Evolutionary conservation across 2,113 vertebrate genomes (phyloP).

Genomic region (Asarcornis scutulata): DNA sequence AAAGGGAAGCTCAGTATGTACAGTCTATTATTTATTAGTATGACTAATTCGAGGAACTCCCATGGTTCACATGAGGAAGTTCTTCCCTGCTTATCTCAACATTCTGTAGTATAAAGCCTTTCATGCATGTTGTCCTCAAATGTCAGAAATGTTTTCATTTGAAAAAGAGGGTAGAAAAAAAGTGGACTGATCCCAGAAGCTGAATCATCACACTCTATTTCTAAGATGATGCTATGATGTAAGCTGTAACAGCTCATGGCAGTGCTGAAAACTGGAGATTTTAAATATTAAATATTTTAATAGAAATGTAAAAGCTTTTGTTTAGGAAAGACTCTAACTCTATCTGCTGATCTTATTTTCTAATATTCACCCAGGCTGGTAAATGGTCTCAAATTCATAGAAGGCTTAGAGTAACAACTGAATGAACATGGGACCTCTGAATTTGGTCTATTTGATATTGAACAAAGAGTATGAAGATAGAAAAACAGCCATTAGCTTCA

Average conservation of each 20-base stretch:
- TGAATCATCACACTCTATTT: conserved; percentile 12
- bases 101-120: conserved; percentile 21
- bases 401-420: neutral
- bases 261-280: neutral
- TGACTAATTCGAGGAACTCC: conserved; percentile 39
- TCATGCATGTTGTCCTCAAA: conserved; percentile 28
- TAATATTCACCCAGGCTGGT: neutral
- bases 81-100: conserved; percentile 38
- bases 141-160: conserved; percentile 48
- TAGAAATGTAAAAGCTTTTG: neutral
- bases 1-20: conserved; percentile 28
- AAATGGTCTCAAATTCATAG: neutral
- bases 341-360: neutral
- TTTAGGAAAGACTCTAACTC: neutral
- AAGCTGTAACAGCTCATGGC: neutral
- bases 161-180: conserved; percentile 4
- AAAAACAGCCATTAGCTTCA: neutral
- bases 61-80: conserved; percentile 26
- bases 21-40: conserved; percentile 56
- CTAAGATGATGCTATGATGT: neutral
- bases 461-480: neutral
- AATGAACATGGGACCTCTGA: neutral
- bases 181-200: neutral
- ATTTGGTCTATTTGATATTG: neutral
- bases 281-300: neutral